Conservation (phyloP, 1,140 invertebrate genomes). For the Euglossa dilemma region DNA sequence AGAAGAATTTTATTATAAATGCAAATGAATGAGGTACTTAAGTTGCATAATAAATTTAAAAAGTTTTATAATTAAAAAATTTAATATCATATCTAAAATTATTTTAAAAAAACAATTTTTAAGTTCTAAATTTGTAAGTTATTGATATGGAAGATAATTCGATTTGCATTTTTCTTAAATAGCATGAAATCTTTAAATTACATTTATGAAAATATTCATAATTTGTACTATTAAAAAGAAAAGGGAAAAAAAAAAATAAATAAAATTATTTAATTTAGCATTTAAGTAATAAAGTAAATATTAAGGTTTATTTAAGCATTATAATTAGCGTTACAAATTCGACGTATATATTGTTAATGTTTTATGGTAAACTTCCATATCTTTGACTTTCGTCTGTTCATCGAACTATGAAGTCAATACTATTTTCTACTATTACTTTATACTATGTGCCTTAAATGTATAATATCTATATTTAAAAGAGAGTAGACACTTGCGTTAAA, state of each 20-base stretch:
- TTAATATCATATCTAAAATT: not conserved
- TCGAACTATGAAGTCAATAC: conserved; percentile 15
- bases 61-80: conserved; percentile 16
- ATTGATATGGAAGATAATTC: not conserved
- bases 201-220: not conserved
- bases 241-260: not conserved
- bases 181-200: not conserved
- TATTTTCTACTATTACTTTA: conserved; percentile 14
- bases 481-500: not conserved
- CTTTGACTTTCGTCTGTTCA: conserved; percentile 19
- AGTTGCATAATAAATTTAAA: not conserved
- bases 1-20: conserved; percentile 12
- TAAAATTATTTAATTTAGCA: not conserved
- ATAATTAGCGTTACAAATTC: not conserved
- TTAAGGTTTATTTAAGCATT: not conserved
- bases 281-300: conserved; percentile 3
- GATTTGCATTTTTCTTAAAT: not conserved
- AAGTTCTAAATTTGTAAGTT: not conserved
- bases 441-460: conserved; percentile 55
- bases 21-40: not conserved
- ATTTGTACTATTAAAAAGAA: not conserved
- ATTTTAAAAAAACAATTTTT: not conserved
- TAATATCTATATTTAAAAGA: conserved; percentile 3
- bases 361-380: conserved; percentile 20
- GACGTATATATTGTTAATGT: conserved; percentile 7